Conservation (phyloP, 2,113 vertebrate genomes). For the Phaethornis superciliosus region DNA sequence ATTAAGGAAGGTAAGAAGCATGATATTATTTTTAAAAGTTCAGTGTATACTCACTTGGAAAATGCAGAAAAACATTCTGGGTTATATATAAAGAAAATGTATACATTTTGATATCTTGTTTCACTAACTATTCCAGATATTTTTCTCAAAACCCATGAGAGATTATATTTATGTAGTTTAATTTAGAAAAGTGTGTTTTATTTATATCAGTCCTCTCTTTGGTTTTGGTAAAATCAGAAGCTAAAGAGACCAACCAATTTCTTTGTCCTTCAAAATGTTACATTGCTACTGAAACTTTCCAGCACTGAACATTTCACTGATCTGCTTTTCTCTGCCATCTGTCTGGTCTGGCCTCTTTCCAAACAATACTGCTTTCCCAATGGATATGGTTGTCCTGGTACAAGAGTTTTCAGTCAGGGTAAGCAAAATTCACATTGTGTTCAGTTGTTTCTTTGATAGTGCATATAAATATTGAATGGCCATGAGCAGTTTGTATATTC, state of each 20-base stretch:
- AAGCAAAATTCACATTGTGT: conserved; percentile 68
- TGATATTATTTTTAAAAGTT: not conserved
- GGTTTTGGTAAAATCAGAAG: conserved; percentile 72
- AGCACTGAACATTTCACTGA: conserved; percentile 76
- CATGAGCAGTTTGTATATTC: conserved; percentile 30
- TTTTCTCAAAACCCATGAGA: not conserved
- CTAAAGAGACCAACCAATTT: conserved; percentile 74
- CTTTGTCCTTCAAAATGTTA: conserved; percentile 73
- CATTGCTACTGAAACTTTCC: conserved; percentile 75
- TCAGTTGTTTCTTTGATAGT: conserved; percentile 67
- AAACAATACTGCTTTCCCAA: conserved; percentile 77
- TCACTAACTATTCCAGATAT: not conserved
- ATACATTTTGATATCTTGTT: not conserved
- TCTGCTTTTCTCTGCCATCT: conserved; percentile 85
- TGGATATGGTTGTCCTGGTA: conserved; percentile 81
- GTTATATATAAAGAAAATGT: not conserved
- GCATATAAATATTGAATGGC: conserved; percentile 57
- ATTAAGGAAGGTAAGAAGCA: conserved; percentile 64
- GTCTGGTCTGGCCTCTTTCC: conserved; percentile 89
- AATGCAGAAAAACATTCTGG: not conserved
- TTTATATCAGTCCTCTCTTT: not conserved
- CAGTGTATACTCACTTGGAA: not conserved
- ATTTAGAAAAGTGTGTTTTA: not conserved
- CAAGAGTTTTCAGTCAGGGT: conserved; percentile 88
- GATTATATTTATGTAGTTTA: not conserved